phyloP scores from a whole-genome alignment of 1,140 invertebrate species.

The Capitella teleta region DNA sequence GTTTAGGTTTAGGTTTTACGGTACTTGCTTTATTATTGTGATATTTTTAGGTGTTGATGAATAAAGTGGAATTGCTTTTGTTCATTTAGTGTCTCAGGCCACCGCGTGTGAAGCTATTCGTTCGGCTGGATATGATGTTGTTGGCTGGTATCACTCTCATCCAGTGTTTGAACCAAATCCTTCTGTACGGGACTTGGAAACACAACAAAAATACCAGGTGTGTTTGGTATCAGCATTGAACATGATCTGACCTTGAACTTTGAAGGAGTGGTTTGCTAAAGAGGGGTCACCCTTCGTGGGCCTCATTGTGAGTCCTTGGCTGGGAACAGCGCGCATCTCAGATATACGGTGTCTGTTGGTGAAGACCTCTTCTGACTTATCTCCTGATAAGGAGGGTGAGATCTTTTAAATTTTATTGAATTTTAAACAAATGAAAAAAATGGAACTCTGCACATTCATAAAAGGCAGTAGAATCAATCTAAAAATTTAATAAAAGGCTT shows the following conservation, averaged over 20 bases:
- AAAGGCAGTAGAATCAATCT: no score
- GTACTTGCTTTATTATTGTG: no score
- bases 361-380: no score
- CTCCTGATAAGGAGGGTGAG: no score
- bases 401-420: no score
- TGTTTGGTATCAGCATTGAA: background rate
- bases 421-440: no score
- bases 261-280: conserved; percentile 49
- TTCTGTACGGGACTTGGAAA: conserved; percentile 65
- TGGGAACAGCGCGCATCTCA: no score
- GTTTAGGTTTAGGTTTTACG: no score
- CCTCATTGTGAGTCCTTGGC: conserved; percentile 50
- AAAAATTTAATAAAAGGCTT: no score
- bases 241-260: no score
- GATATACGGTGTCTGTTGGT: no score
- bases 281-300: conserved; percentile 48
- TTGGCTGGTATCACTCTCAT: conserved; percentile 97
- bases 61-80: background rate
- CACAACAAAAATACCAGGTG: conserved; percentile 46
- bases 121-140: conserved; percentile 49
- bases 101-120: conserved; percentile 48
- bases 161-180: conserved; percentile 76
- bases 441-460: no score
- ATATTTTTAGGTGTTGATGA: background rate
- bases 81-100: conserved; percentile 45